Evolutionary conservation across 2,888 invertebrate species (phyloP).

Genomic region (Sesia apiformis): DNA sequence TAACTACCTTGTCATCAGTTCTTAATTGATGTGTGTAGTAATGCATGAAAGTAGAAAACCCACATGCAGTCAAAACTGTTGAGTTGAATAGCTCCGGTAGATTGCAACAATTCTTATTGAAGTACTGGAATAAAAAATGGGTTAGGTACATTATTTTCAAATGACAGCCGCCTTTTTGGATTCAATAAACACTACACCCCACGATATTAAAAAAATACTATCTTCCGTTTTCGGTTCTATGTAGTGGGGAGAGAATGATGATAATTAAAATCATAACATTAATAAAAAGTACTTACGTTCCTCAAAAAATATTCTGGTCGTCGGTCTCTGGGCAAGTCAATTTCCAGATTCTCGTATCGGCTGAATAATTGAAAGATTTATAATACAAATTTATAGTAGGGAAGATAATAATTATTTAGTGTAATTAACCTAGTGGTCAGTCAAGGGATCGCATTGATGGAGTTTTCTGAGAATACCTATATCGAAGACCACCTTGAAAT

Average conservation of each 20-base stretch:
- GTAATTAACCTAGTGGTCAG: too few species aligned
- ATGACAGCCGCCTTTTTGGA: too few species aligned
- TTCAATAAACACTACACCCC: too few species aligned
- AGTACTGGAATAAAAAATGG: constrained; percentile 34
- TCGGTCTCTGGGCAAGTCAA: constrained; percentile 30
- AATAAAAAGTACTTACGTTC: constrained; percentile 33
- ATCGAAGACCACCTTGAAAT: too few species aligned
- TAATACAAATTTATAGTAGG: too few species aligned
- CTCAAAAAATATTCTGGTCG: constrained; percentile 48
- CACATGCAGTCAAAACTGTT: constrained; percentile 31
- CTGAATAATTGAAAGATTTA: constrained; percentile 24
- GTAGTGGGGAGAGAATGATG: background rate
- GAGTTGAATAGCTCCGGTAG: constrained; percentile 38
- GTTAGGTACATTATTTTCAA: too few species aligned
- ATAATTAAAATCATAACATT: background rate
- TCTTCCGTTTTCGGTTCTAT: background rate
- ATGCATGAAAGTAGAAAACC: constrained; percentile 32
- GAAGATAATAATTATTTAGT: too few species aligned
- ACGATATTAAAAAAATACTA: background rate
- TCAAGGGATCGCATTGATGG: too few species aligned
- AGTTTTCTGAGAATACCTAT: too few species aligned
- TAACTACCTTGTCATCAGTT: too few species aligned
- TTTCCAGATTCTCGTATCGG: constrained; percentile 38
- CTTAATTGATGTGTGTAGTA: constrained; percentile 24
- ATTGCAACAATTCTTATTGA: constrained; percentile 51